These are phyloP conservation scores for Scylla paramamosain DNA, from an alignment of 1,140 invertebrate genomes.

Conservation along the genomic window DNA sequence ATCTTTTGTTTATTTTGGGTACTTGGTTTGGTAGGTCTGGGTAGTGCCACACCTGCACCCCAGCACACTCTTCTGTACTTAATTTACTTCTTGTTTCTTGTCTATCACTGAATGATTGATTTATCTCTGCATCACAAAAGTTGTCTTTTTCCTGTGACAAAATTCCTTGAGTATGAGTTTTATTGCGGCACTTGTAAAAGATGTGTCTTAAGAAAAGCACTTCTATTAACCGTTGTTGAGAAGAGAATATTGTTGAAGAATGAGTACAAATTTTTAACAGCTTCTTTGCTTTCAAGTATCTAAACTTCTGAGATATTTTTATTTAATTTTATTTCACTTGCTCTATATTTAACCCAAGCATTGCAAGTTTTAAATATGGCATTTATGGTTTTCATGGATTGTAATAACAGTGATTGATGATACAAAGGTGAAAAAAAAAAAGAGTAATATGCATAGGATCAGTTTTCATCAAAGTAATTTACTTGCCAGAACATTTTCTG, in stretches of 20 bases:
- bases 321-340: background rate
- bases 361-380: background rate
- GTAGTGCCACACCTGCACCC: conserved; percentile 28
- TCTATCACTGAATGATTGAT: conserved; percentile 35
- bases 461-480: background rate
- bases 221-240: no score
- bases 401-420: background rate
- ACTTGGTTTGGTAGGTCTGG: conserved; percentile 60
- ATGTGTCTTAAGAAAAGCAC: no score
- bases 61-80: conserved; percentile 59
- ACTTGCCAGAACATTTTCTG: background rate
- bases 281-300: background rate
- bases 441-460: background rate
- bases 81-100: conserved; percentile 54
- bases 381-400: conserved; percentile 2
- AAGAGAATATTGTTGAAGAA: background rate
- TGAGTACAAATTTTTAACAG: background rate
- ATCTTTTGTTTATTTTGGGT: conserved; percentile 58
- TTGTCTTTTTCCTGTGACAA: background rate
- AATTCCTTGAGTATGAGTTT: background rate
- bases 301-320: background rate
- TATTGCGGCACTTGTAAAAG: no score
- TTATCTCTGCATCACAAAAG: conserved; percentile 6
- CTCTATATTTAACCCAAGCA: background rate
- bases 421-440: background rate